Evolutionary conservation across 2,888 invertebrate genomes (phyloP).

Genomic region (Eueremaeus valkanovi): DNA sequence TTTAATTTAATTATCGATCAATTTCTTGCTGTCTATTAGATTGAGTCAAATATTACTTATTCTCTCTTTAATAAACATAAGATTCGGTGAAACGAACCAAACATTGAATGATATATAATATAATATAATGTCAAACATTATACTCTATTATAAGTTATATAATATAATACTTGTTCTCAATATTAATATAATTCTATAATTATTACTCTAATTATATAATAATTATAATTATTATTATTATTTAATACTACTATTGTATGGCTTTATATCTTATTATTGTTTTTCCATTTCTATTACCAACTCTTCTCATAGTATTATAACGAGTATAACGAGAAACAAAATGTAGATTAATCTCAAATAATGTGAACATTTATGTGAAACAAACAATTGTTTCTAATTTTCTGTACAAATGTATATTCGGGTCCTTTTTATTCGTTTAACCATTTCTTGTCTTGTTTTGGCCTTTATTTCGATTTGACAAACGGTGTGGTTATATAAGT

Average conservation of each 20-base stretch:
- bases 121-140: no score
- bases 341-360: conserved; percentile 23
- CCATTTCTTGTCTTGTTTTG: neutral
- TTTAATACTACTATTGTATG: neutral
- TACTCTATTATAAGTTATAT: no score
- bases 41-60: conserved; percentile 24
- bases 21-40: conserved; percentile 17
- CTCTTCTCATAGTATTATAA: conserved; percentile 11
- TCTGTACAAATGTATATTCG: conserved; percentile 28
- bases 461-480: neutral
- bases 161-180: no score
- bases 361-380: neutral
- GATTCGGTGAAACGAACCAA: neutral
- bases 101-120: no score
- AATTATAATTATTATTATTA: neutral
- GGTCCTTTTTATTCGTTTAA: conserved; percentile 10
- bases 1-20: neutral
- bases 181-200: neutral
- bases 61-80: neutral
- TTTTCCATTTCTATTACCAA: neutral
- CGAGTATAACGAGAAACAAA: conserved; percentile 1
- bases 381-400: conserved; percentile 31
- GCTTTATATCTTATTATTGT: conserved; percentile 14
- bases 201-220: neutral
- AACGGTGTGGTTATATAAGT: conserved; percentile 29